Conservation (phyloP, 2,888 invertebrate species). For the Drosophila trichaetosa region DNA sequence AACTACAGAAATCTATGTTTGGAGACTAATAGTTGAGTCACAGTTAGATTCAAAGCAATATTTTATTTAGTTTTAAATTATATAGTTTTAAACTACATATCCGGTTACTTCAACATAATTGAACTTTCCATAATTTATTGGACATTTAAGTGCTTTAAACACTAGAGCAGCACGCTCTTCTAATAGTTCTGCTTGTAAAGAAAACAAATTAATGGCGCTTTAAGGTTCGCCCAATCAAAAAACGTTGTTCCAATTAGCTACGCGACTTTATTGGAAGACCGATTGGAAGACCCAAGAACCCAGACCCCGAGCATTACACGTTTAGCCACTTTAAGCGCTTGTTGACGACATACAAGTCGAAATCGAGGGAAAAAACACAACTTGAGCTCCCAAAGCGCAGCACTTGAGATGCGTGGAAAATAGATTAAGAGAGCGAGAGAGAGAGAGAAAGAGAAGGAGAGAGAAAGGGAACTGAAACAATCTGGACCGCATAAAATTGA, state of each 20-base stretch:
- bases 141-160: neutral
- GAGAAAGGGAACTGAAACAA: slow-evolving; percentile 3
- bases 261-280: slow-evolving; percentile 33
- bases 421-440: slow-evolving; percentile 5
- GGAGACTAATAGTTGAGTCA: neutral
- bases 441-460: neutral
- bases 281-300: slow-evolving; percentile 17
- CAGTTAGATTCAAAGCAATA: neutral
- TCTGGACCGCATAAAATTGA: slow-evolving; percentile 45
- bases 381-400: slow-evolving; percentile 23
- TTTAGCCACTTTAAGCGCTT: slow-evolving; percentile 60
- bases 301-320: slow-evolving; percentile 45
- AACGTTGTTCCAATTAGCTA: slow-evolving; percentile 53
- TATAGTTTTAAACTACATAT: neutral
- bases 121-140: too few species aligned
- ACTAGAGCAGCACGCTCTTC: neutral
- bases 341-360: slow-evolving; percentile 58
- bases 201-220: neutral
- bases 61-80: neutral
- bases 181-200: neutral
- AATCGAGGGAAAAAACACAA: slow-evolving; percentile 30
- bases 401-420: slow-evolving; percentile 22
- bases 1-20: neutral
- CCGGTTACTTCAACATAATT: neutral
- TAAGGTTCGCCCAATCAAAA: slow-evolving; percentile 12